Evolutionary conservation across 2,888 invertebrate species (phyloP), one percentile per base, ranked within the genome.

Genomic region (Drosophila basisetae): DNA sequence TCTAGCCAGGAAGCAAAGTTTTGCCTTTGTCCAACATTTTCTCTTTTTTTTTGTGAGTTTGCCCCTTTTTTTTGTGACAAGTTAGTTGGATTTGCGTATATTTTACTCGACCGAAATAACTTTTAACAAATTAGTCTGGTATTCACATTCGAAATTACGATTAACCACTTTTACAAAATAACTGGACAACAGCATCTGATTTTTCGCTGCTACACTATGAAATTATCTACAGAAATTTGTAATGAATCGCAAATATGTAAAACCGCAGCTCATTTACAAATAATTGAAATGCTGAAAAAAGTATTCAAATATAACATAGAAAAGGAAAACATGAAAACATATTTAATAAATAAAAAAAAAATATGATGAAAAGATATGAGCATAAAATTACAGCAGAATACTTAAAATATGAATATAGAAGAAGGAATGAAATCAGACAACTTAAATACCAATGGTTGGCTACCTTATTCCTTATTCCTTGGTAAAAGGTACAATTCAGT

Each of bases 1-100:
- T 86, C 87, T 86, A 89, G 87, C 84, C 86, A 86, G 89, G 86
- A 86, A 86, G 79, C 73, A 86, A 89, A 89, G 65, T 89, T 89
- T 83, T 71, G 81, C 67, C 78, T 78, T 82, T 89, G 82, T 86
- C 47, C 7, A 16, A 25, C 78, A 84, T 78, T 83, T 89, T 82
- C 82, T 78, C 80, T 62, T 43, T 50, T 65, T 47, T 65, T 49
- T 30, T 59, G 28, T 41, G 13, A 37, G 11, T 50, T 59, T 13
- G 10, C 65, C 43, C 43, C 31, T 50, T n/a, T 10, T 64, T 31
- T 74, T 49, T 64, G 31, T 30, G n/a, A 5, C 30, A 7, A 49
- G 53, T 63, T 49, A 61, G 75, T 54, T 62, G 68, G 41, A 78
- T 68, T 49, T 55, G 49, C 64, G 50, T 54, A 35, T 7, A 55